Evolutionary conservation across 2,888 invertebrate species (phyloP), one percentile per base, ranked within the genome.

Genomic region (Diarsia rubi): DNA sequence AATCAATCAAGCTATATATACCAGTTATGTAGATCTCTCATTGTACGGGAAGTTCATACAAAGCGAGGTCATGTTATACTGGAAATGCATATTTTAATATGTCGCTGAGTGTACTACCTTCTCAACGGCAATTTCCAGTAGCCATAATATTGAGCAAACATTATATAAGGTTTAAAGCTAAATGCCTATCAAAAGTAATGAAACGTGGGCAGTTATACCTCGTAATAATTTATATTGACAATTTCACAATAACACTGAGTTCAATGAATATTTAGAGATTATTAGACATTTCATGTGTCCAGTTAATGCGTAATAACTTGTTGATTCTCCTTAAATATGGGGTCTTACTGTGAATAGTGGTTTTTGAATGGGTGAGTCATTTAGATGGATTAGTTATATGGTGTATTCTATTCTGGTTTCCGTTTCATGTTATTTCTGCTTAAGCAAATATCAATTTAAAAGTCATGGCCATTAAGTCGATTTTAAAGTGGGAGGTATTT

Each of bases 241-340:
- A 72, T 79, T 69, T 79, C 42, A 63, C 42, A 70, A 44, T 69
- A 27, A 27, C 21, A 42, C 27, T 14, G 57, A 64, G 31, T 42
- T 67, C 63, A 70, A 73, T 82, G 67, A 70, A 73, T 76, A 83
- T 76, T 83, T 60, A 59, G 45, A 45, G 14, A 68, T 69, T 75
- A 82, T 71, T 71, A 54, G 37, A 62, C 19, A 14, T 24, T 78
- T 60, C 19, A 69, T 37, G 47, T 66, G 59, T 44, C 19, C 49
- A 24, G 44, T 45, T 45, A 72, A 49, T 69, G 54, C 44, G 45
- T 54, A 66, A 42, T 73, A 78, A 54, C 24, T 82, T 19, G n/a
- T 64, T 21, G 57, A 69, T 45, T 73, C 57, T 52, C 79, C 60
- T 42, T 72, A 69, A 69, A 69, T 19, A 47, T 27, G 12, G 45